These are phyloP conservation scores for Anthoscopus minutus DNA, from an alignment of 2,113 vertebrate species.

Conservation along the genomic window DNA sequence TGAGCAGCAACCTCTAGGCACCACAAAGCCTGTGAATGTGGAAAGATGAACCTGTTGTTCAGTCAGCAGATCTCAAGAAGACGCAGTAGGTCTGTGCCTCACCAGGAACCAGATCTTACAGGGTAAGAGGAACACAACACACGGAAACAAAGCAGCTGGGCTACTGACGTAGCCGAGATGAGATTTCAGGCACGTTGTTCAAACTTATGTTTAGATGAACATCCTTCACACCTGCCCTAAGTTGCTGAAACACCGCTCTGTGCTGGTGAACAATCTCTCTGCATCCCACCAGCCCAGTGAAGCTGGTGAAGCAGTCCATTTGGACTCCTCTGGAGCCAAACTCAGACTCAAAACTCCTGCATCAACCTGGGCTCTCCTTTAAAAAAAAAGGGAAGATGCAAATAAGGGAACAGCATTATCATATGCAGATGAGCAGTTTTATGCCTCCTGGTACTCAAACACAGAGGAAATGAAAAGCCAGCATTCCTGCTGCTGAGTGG, in stretches of 20 bases:
- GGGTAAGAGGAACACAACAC: neutral
- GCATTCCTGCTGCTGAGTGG: constrained; percentile 17
- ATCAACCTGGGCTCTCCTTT: neutral
- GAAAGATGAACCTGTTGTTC: neutral
- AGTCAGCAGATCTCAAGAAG: neutral
- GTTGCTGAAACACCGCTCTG: neutral
- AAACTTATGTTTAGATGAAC: neutral
- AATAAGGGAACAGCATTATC: constrained; percentile 5
- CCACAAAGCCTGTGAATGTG: neutral
- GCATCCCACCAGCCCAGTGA: neutral
- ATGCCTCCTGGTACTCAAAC: neutral
- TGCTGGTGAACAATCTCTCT: neutral
- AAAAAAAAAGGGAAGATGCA: neutral
- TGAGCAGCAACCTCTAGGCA: neutral
- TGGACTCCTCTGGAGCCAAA: neutral
- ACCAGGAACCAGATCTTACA: neutral
- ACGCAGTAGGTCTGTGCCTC: neutral
- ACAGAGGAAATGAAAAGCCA: constrained; percentile 17
- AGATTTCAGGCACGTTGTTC: neutral
- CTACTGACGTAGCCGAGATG: neutral
- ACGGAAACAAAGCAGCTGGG: neutral
- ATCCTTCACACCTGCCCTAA: neutral
- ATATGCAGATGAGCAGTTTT: neutral
- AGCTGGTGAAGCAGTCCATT: neutral
- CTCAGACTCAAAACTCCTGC: neutral